phyloP scores from a whole-genome alignment of 2,888 invertebrate species.

The Philereme vetulata region DNA sequence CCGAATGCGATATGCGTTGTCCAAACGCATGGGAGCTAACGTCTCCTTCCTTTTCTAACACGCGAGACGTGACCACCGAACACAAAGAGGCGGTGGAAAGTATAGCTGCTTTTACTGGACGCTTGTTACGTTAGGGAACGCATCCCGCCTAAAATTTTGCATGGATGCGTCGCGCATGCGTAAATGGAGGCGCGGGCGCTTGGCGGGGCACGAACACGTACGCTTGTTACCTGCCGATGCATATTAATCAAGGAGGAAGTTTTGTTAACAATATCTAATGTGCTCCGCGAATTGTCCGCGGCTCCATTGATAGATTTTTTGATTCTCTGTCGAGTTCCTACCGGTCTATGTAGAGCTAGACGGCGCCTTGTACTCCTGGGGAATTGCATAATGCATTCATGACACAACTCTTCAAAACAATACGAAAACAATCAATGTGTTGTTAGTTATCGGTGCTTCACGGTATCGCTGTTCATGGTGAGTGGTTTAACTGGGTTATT shows the following conservation, averaged over 20 bases:
- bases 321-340: slow-evolving; percentile 58
- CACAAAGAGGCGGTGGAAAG: slow-evolving; percentile 75
- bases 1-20: slow-evolving; percentile 76
- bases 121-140: slow-evolving; percentile 71
- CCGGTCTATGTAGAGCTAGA: slow-evolving; percentile 46
- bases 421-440: slow-evolving; percentile 62
- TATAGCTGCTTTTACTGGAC: slow-evolving; percentile 69
- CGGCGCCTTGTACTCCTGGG: slow-evolving; percentile 71
- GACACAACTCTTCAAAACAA: slow-evolving; percentile 49
- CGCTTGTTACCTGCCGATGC: slow-evolving; percentile 78
- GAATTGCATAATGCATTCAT: slow-evolving; percentile 74
- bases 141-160: slow-evolving; percentile 84
- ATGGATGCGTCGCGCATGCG: slow-evolving; percentile 81
- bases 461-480: slow-evolving; percentile 54
- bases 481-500: slow-evolving; percentile 79
- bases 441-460: slow-evolving; percentile 56
- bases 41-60: slow-evolving; percentile 72
- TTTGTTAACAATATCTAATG: slow-evolving; percentile 84
- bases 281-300: slow-evolving; percentile 71
- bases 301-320: slow-evolving; percentile 77
- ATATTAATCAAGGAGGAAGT: slow-evolving; percentile 82
- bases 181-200: slow-evolving; percentile 58
- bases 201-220: slow-evolving; percentile 71
- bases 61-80: slow-evolving; percentile 48
- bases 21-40: slow-evolving; percentile 64